These are phyloP conservation scores for Sylvilagus bachmani DNA, from an alignment of 2,113 vertebrate species.

Conservation along the genomic window DNA sequence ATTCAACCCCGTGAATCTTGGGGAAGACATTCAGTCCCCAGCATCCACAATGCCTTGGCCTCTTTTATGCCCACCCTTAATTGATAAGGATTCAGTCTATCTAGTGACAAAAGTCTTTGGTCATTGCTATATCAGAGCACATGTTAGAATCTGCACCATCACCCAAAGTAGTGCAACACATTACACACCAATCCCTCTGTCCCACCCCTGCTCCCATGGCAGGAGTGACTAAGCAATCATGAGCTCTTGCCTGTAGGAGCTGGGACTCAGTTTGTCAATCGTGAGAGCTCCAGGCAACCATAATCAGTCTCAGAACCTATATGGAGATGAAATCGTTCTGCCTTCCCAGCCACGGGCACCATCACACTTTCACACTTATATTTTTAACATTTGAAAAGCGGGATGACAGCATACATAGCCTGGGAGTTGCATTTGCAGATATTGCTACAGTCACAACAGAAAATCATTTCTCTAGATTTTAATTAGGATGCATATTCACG, in stretches of 20 bases:
- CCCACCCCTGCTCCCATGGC: not conserved
- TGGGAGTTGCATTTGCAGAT: not conserved
- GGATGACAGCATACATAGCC: not conserved
- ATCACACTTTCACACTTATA: not conserved
- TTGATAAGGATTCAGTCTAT: not conserved
- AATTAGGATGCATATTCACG: slow-evolving; percentile 49
- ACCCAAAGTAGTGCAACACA: not conserved
- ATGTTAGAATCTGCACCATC: not conserved
- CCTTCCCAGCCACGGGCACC: not conserved
- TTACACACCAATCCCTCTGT: not conserved
- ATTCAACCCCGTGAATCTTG: not conserved
- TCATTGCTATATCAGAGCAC: not conserved
- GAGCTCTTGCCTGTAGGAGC: not conserved
- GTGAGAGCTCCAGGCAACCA: not conserved
- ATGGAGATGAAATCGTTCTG: not conserved
- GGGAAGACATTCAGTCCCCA: too few relatives aligned
- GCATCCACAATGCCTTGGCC: not conserved
- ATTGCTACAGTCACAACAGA: slow-evolving; percentile 58
- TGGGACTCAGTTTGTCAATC: not conserved
- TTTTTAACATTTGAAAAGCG: not conserved
- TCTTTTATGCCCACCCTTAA: not conserved
- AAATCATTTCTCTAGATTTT: slow-evolving; percentile 76
- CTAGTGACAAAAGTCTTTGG: not conserved
- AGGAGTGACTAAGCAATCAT: not conserved
- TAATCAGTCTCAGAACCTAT: not conserved